phyloP scores from a whole-genome alignment of 2,113 vertebrate species.

The Grantiella picta region DNA sequence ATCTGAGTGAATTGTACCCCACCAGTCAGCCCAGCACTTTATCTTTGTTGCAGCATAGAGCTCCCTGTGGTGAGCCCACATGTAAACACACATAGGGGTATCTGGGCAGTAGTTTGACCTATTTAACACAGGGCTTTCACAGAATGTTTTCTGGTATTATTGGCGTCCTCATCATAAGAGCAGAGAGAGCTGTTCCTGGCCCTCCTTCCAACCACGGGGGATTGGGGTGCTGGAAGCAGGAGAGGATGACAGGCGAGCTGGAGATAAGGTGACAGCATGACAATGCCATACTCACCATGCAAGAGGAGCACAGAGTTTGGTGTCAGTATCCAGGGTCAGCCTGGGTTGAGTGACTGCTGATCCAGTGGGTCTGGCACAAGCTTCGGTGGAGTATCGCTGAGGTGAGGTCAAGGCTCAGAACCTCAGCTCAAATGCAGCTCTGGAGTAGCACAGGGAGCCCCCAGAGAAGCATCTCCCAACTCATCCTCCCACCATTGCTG shows the following conservation, averaged over 20 bases:
- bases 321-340: not conserved
- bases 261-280: rapidly evolving
- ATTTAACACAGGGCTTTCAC: not conserved
- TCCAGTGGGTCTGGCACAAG: not conserved
- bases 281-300: not conserved
- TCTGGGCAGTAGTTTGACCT: not conserved
- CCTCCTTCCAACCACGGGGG: not conserved
- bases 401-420: not conserved
- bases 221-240: not conserved
- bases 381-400: not conserved
- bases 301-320: not conserved
- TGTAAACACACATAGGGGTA: not conserved
- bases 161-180: not conserved
- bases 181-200: not conserved
- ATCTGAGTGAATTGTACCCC: not conserved
- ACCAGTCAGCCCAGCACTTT: not conserved
- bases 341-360: not conserved
- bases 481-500: not conserved
- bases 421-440: not conserved
- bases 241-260: not conserved
- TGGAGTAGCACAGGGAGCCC: not conserved
- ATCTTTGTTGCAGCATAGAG: not conserved
- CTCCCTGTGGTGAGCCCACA: not conserved
- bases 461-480: not conserved
- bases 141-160: not conserved